Base-by-base conservation (phyloP, 2,113 vertebrate genomes). In the Solenodon paradoxus region DNA sequence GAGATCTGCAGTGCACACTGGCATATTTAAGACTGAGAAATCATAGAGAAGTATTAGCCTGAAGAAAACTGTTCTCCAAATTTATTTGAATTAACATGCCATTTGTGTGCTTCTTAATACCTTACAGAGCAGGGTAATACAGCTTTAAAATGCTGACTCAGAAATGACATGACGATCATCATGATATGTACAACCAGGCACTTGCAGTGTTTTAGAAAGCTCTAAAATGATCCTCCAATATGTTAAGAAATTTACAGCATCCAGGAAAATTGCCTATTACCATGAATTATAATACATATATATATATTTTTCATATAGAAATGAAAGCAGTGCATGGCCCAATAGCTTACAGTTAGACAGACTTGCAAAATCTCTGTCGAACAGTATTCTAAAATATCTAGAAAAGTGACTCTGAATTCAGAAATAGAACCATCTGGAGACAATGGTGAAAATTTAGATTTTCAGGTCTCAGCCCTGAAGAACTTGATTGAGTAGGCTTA, bases 71-170 rank as follows among this genome's bases (percentile, higher is more conserved):
- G 0, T 47, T 72, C 47, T 7, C 9, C 32, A 45, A 47, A 85
- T 86, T 47, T 55, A 72, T 82, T 77, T 89, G 40, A 96, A 61
- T 35, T 16, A 81, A 63, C 20, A 74, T 69, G 7, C 45, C 51
- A 75, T 35, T 38, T 30, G 15, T 32, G 24, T 45, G 16, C 47
- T 93, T 55, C 59, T 30, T 72, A 84, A 88, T 42, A 83, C 75
- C 40, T 88, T 57, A 42, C 32, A 66, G 53, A 78, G 82, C 5
- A 30, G 19, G 53, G 16, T 30, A 35, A 10, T 30, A 78, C 19
- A 63, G 55, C 12, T 45, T 86, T 13, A 20, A 80, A 89, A 86
- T 30, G 55, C 26, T 79, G 24, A 79, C 30, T 77, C 28, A 32
- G 71, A 49, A 69, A 88, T 59, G 51, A 17, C 22, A 69, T 32